A percentile compares a stretch with the other conserved stretches of the same genome.
These are phyloP conservation scores for Hylyphantes graminicola DNA, from an alignment of 1,140 invertebrate species.

Conservation along the genomic window DNA sequence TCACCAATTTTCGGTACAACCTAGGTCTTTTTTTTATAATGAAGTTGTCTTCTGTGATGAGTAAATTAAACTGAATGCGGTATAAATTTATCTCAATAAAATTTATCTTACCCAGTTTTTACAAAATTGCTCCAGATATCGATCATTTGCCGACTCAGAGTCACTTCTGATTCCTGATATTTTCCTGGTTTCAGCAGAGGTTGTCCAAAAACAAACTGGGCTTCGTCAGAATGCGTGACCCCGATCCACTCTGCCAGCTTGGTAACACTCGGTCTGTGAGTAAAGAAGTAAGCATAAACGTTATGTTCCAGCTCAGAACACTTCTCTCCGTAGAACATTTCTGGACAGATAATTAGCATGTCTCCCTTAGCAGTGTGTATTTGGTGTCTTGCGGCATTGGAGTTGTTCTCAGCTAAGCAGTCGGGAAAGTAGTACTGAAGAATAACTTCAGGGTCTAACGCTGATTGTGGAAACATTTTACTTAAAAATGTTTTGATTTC, in stretches of 20 bases:
- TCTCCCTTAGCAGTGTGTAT: slow-evolving; percentile 10
- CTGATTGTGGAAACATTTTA: not conserved
- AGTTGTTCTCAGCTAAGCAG: not conserved
- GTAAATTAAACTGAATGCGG: not conserved
- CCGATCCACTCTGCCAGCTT: slow-evolving; percentile 51
- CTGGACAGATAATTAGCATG: not conserved
- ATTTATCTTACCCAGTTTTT: slow-evolving; percentile 48
- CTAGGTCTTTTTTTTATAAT: no score
- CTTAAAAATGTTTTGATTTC: not conserved
- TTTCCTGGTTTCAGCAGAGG: slow-evolving; percentile 39
- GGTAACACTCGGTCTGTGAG: slow-evolving; percentile 48
- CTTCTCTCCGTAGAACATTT: not conserved
- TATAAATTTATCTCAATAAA: no score
- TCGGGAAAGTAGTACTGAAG: not conserved
- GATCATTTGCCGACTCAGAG: slow-evolving; percentile 52
- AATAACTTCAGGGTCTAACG: not conserved
- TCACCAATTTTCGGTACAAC: no score
- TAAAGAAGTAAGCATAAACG: slow-evolving; percentile 61
- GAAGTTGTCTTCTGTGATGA: no score
- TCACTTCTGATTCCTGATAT: slow-evolving; percentile 37
- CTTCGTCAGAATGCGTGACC: slow-evolving; percentile 56
- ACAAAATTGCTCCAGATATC: slow-evolving; percentile 58
- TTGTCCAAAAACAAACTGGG: slow-evolving; percentile 60
- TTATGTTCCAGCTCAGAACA: not conserved
- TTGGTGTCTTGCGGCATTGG: not conserved